Evolutionary conservation across 2,113 vertebrate genomes (phyloP), one percentile per base, ranked within the genome.

Genomic region (Caretta caretta): DNA sequence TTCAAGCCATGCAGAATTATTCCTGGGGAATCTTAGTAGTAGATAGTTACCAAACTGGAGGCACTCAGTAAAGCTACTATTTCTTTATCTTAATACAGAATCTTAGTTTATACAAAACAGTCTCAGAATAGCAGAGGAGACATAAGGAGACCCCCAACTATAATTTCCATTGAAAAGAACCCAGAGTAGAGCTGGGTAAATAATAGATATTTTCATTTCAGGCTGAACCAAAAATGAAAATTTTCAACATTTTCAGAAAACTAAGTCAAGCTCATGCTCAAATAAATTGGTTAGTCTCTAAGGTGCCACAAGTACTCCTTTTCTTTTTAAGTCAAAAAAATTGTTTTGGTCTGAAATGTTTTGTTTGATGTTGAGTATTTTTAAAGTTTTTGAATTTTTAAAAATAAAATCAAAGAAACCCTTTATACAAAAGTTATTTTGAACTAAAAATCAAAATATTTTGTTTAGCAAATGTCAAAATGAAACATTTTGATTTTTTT

Each of bases 21-120:
- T 8, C 48, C 48, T 59, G 59, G n/a, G 29, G 48, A 80, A 27
- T 78, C 42, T 81, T 0, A 0, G 11, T 6, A 79, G 24, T 38
- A 22, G 62, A 90, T 48, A 24, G 9, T 75, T 13, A 62, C 20
- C 27, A 29, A 80, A 82, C 13, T 19, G 17, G 69, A 14, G 84
- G 6, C 8, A 42, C 54, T 81, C 42, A 50, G 9, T 6, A 48
- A 11, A 4, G 49, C 72, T 50, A 42, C 5, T 17, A 25, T 22
- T 4, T 35, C 51, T 53, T 53, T 20, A 20, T 59, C 14, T 79
- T 72, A 75, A 13, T 62, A 62, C 13, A 62, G 59, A 62, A 13
- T 62, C 29, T 53, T 53, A 53, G 51, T 62, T 62, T 62, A 5
- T 31, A 84, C 27, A 42, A 16, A 35, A 2, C 20, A 25, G 6